phyloP scores from a whole-genome alignment of 2,113 vertebrate species.

The Delphinapterus leucas region DNA sequence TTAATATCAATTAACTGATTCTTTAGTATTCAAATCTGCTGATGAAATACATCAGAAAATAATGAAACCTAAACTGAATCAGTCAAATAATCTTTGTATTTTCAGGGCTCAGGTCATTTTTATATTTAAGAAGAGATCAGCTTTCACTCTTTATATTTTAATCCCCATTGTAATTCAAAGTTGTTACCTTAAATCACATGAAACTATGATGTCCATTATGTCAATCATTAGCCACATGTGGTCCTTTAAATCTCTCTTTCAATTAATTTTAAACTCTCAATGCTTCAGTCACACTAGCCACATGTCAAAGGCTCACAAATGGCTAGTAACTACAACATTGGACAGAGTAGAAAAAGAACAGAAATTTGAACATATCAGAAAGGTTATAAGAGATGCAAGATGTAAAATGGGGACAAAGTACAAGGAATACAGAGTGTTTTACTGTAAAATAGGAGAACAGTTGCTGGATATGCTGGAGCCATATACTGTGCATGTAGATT shows the following conservation, averaged over 20 bases:
- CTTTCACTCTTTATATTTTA: background rate
- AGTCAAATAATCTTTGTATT: background rate
- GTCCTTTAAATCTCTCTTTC: background rate
- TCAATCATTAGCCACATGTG: accelerated
- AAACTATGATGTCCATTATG: background rate
- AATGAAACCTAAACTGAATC: background rate
- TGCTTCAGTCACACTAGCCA: background rate
- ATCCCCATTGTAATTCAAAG: background rate
- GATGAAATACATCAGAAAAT: background rate
- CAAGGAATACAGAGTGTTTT: background rate
- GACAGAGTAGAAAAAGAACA: background rate
- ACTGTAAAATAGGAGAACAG: background rate
- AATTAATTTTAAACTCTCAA: background rate
- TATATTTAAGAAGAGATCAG: background rate
- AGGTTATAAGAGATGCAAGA: background rate
- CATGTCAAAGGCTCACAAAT: background rate
- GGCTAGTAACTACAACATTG: background rate
- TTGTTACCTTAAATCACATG: background rate
- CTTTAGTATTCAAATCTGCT: background rate
- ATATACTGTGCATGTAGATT: background rate
- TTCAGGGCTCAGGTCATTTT: background rate
- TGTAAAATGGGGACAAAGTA: background rate
- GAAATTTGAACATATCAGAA: background rate
- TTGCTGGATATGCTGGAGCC: background rate
- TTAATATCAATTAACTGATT: slow-evolving; percentile 6